These are phyloP conservation scores for Apis laboriosa DNA, from an alignment of 1,140 invertebrate genomes.

Conservation along the genomic window DNA sequence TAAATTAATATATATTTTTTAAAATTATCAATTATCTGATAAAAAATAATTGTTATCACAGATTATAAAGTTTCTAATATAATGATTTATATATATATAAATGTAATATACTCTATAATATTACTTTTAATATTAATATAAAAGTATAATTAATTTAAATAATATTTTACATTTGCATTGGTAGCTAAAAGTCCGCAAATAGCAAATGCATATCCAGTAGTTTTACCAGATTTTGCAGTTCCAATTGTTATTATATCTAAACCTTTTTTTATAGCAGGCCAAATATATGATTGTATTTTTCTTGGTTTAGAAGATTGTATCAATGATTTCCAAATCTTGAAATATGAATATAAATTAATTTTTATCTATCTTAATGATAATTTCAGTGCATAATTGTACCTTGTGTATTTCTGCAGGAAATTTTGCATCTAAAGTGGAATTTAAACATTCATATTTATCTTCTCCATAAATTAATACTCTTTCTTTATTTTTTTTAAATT, in stretches of 20 bases:
- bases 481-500: slow-evolving; percentile 38
- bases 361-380: background rate
- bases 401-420: slow-evolving; percentile 70
- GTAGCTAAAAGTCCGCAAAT: slow-evolving; percentile 65
- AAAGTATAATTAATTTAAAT: slow-evolving; percentile 16
- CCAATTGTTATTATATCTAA: slow-evolving; percentile 72
- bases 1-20: background rate
- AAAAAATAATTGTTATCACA: no score
- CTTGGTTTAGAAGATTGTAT: slow-evolving; percentile 55
- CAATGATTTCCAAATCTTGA: slow-evolving; percentile 58
- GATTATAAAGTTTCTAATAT: no score
- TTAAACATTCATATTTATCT: slow-evolving; percentile 58
- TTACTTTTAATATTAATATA: slow-evolving; percentile 12
- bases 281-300: slow-evolving; percentile 76
- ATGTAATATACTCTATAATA: background rate
- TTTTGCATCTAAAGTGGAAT: slow-evolving; percentile 57
- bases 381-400: slow-evolving; percentile 48
- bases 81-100: no score
- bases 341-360: slow-evolving; percentile 32
- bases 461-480: slow-evolving; percentile 71
- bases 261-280: slow-evolving; percentile 76
- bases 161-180: slow-evolving; percentile 59
- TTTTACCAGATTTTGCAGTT: slow-evolving; percentile 73
- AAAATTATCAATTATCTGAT: background rate
- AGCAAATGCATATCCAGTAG: slow-evolving; percentile 71